phyloP scores from a whole-genome alignment of 2,888 invertebrate genomes.

The Eupithecia centaureata region DNA sequence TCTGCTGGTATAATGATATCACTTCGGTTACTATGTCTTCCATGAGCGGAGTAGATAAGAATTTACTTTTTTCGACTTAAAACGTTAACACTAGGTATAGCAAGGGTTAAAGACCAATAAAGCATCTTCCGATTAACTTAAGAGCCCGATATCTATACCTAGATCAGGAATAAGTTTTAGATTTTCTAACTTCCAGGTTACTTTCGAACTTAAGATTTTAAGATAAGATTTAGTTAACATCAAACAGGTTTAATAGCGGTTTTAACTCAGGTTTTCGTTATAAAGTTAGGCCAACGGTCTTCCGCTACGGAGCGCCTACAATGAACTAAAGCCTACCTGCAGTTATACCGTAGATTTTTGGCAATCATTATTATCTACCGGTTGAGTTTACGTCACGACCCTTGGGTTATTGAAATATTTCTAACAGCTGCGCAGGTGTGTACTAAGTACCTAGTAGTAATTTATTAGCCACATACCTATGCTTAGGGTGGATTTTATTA shows the following conservation, averaged over 20 bases:
- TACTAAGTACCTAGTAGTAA: conserved; percentile 38
- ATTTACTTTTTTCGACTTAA: neutral
- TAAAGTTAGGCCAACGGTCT: neutral
- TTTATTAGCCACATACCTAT: neutral
- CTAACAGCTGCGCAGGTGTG: conserved; percentile 47
- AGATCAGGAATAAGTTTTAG: too few species aligned
- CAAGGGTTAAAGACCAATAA: neutral
- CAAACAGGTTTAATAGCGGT: neutral
- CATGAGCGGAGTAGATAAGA: conserved; percentile 45
- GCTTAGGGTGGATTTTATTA: neutral
- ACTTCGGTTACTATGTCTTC: conserved; percentile 71
- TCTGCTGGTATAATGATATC: conserved; percentile 66
- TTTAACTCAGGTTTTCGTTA: neutral
- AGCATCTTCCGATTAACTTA: neutral
- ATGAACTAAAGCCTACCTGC: conserved; percentile 6
- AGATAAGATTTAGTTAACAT: too few species aligned
- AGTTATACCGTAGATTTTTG: conserved; percentile 26
- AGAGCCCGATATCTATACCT: neutral
- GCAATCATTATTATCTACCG: conserved; percentile 51
- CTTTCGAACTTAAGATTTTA: too few species aligned
- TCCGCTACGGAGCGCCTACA: neutral
- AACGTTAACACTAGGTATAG: too few species aligned
- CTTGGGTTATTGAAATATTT: conserved; percentile 53
- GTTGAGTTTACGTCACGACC: conserved; percentile 39
- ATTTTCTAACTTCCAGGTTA: neutral